Evolutionary conservation across 92 coral and sea anemone species (phyloP).

Genomic region (Epizoanthus illoricatus): DNA sequence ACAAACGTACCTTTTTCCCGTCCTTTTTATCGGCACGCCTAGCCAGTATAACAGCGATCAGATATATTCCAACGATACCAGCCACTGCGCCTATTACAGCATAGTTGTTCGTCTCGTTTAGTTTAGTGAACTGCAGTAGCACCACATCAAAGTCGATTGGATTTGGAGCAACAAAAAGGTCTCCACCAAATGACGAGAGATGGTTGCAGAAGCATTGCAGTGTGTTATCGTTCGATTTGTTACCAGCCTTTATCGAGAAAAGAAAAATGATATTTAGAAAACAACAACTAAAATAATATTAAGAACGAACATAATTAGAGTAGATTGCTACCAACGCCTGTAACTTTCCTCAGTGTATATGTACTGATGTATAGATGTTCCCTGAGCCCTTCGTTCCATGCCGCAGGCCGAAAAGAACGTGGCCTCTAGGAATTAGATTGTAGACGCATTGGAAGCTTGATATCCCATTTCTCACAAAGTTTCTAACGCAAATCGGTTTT

Average conservation of each 20-base stretch:
- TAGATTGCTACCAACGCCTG: too few species aligned
- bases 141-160: constrained; percentile 40
- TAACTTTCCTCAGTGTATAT: too few species aligned
- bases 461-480: too few species aligned
- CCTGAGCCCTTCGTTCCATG: too few species aligned
- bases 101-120: constrained; percentile 31
- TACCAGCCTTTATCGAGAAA: constrained; percentile 25
- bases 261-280: background rate
- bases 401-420: too few species aligned
- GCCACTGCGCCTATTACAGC: constrained; percentile 25
- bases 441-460: too few species aligned
- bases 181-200: constrained; percentile 32
- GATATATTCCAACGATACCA: constrained; percentile 17
- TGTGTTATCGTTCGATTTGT: constrained; percentile 9
- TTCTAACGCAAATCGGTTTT: too few species aligned
- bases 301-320: background rate
- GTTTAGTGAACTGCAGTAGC: constrained; percentile 11
- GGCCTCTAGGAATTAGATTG: too few species aligned
- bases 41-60: constrained; percentile 16
- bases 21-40: constrained; percentile 27
- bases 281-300: too few species aligned
- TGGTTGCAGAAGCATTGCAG: constrained; percentile 31
- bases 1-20: constrained; percentile 9
- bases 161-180: constrained; percentile 29
- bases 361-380: too few species aligned